Percentiles rank a stretch among this genome's conserved stretches.
These are phyloP conservation scores for Actinia tenebrosa DNA, from an alignment of 64 coral and sea anemone species.

Conservation along the genomic window DNA sequence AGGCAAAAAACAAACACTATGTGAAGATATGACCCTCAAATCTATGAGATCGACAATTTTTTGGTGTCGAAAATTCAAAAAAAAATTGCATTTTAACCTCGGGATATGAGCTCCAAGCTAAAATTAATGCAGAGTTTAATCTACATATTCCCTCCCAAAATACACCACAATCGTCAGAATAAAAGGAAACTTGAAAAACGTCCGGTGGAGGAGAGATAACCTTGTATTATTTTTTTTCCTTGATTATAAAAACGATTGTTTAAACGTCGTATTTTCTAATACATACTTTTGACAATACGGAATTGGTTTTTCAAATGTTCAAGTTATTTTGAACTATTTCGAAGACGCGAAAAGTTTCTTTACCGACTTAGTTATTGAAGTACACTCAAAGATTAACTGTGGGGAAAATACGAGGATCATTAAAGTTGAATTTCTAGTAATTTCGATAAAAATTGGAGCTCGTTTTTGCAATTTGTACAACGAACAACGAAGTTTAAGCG, in stretches of 20 bases:
- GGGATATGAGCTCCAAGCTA: too few species aligned
- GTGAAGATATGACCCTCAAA: background rate
- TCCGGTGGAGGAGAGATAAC: background rate
- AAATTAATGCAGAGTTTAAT: background rate
- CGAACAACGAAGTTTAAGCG: background rate
- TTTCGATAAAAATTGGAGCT: background rate
- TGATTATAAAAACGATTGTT: background rate
- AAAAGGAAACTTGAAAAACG: background rate
- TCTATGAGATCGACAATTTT: background rate
- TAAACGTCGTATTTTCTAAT: background rate
- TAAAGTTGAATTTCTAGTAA: background rate
- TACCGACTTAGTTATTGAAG: background rate
- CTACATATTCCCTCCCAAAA: constrained; percentile 15
- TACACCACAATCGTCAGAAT: background rate
- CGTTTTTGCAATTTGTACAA: background rate
- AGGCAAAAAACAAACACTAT: background rate
- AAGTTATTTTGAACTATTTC: background rate
- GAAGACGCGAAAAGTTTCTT: background rate
- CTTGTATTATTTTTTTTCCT: background rate
- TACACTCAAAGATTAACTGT: background rate
- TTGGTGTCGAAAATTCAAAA: background rate
- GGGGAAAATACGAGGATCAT: background rate
- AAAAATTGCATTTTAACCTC: background rate
- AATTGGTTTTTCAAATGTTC: background rate
- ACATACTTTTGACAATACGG: background rate